These are phyloP conservation scores for Semaprochilodus insignis DNA, from an alignment of 2,797 vertebrate genomes.

Conservation along the genomic window DNA sequence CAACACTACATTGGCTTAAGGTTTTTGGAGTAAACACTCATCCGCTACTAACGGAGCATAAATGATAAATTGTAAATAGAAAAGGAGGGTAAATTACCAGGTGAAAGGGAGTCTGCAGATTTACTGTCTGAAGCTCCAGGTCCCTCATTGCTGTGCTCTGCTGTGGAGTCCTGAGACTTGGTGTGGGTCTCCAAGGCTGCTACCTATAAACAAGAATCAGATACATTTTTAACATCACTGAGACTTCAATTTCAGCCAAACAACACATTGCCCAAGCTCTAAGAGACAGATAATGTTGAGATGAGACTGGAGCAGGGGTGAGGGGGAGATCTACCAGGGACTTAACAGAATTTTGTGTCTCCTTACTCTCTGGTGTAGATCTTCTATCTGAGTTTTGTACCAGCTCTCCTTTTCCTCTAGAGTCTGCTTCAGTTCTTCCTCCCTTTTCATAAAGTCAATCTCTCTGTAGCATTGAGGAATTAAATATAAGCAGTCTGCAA, in stretches of 20 bases:
- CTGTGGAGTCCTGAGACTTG: constrained; percentile 47
- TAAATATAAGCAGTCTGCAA: constrained; percentile 18
- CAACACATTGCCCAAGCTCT: too few relatives aligned
- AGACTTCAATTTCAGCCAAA: too few relatives aligned
- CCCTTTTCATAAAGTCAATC: constrained; percentile 89
- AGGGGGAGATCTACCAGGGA: too few relatives aligned
- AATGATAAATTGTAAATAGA: neutral
- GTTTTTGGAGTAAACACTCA: neutral
- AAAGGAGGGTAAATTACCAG: constrained; percentile 59
- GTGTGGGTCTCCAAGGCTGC: constrained; percentile 76
- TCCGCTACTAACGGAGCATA: neutral
- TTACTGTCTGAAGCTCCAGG: constrained; percentile 64
- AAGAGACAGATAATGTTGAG: too few relatives aligned
- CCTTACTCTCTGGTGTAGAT: constrained; percentile 83
- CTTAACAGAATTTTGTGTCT: neutral
- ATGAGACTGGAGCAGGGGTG: too few relatives aligned
- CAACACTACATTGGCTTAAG: neutral
- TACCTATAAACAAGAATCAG: constrained; percentile 71
- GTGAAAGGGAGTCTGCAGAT: constrained; percentile 74
- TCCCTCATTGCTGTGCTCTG: constrained; percentile 64
- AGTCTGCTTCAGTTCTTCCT: constrained; percentile 83
- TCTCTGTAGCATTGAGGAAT: constrained; percentile 78
- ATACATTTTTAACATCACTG: neutral
- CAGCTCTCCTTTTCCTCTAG: constrained; percentile 86
- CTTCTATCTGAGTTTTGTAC: constrained; percentile 83